Evolutionary conservation across 2,797 vertebrate genomes (phyloP), one percentile per base, ranked within the genome.

Genomic region (Ctenopoma kingsleyae): DNA sequence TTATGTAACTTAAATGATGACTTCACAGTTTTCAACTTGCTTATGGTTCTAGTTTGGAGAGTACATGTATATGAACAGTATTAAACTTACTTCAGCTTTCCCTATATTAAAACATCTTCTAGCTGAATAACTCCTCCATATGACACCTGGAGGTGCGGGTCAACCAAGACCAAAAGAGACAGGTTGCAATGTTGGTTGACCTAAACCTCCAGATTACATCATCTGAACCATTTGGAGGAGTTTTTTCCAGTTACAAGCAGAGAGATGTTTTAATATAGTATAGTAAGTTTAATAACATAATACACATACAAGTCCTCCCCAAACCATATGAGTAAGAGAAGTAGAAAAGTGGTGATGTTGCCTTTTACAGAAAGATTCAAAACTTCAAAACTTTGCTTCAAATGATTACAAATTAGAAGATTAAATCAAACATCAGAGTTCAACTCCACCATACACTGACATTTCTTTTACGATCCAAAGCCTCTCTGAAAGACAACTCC

Each of bases 401-500:
- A 75, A 66, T 51, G 2, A 68, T 48, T 16, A 20, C 59, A 44
- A 32, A 60, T 44, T 44, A 62, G 52, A 44, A 51, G 23, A 68
- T 59, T 36, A 40, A 54, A 63, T 71, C 23, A 61, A 75, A 81
- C 58, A 36, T 22, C 11, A 25, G 6, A 43, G 5, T 41, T 41
- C 35, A 46, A 11, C 22, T 68, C 27, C 0, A 5, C 57, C 51
- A 20, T 43, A 52, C 4, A 13, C 30, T 71, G 61, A 55, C 35
- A 63, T 78, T 76, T 67, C 16, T 57, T 71, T 76, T 15, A 59
- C 55, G 3, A 70, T 56, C 48, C 8, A 67, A 55, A 54, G 53
- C 38, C n/a, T 55, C 25, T 44, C n/a, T 27, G 32, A 81, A 49
- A 27, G 15, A 43, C 61, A 44, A 43, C 40, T 76, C 36, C 49